phyloP scores from a whole-genome alignment of 2,888 invertebrate species.

The Mellilla xanthometata region DNA sequence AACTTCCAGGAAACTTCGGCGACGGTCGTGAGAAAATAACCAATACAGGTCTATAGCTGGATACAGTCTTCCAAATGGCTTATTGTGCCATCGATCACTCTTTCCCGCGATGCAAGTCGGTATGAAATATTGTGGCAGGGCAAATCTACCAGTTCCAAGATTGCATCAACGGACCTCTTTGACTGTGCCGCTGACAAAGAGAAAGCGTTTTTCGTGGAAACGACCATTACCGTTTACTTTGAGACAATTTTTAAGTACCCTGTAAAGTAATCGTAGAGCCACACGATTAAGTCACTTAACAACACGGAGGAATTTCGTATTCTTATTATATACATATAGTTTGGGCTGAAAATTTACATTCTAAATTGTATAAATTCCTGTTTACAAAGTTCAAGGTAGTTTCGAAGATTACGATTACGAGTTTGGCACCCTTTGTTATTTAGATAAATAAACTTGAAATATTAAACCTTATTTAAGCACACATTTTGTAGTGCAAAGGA shows the following conservation, averaged over 20 bases:
- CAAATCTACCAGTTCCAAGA: slow-evolving; percentile 39
- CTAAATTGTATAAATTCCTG: slow-evolving; percentile 9
- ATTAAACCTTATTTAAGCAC: no score
- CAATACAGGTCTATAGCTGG: slow-evolving; percentile 33
- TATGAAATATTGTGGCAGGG: slow-evolving; percentile 40
- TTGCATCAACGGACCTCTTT: slow-evolving; percentile 50
- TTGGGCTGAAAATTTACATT: slow-evolving; percentile 8
- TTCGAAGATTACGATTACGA: no score
- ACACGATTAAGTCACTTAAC: neutral
- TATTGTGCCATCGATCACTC: slow-evolving; percentile 34
- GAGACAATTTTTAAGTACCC: slow-evolving; percentile 27
- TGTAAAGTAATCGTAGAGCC: neutral
- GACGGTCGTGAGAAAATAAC: slow-evolving; percentile 45
- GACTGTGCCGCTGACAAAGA: slow-evolving; percentile 54
- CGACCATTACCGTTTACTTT: slow-evolving; percentile 40
- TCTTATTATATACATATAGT: neutral
- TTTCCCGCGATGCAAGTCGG: slow-evolving; percentile 26
- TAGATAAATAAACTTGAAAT: no score
- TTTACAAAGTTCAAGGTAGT: slow-evolving; percentile 6
- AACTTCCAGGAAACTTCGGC: slow-evolving; percentile 41
- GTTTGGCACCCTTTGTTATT: no score
- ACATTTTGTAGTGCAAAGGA: slow-evolving; percentile 7
- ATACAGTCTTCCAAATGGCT: slow-evolving; percentile 33
- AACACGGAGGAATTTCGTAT: neutral
- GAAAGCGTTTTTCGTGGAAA: slow-evolving; percentile 73